These are phyloP conservation scores for Hemibagrus guttatus DNA, from an alignment of 2,797 vertebrate genomes.

Conservation along the genomic window DNA sequence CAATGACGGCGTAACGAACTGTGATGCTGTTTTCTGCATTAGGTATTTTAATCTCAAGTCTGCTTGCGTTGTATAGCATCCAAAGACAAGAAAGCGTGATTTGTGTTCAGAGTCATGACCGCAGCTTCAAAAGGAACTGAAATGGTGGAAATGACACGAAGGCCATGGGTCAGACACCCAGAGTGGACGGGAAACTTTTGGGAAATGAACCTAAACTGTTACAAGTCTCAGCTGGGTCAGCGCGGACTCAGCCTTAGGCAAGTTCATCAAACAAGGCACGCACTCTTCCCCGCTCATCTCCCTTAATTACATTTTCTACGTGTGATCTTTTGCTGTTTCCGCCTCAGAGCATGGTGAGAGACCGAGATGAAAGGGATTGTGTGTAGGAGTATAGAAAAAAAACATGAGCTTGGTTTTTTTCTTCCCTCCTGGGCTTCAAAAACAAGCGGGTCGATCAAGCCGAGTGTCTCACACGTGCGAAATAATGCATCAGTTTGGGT, in stretches of 20 bases:
- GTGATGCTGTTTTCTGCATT: not conserved
- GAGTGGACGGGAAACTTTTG: not conserved
- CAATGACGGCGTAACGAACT: not conserved
- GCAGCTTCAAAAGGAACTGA: not conserved
- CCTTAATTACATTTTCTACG: not conserved
- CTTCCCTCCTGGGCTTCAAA: conserved; percentile 26
- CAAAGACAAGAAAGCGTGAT: too few relatives aligned
- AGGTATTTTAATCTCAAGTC: not conserved
- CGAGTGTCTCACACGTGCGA: conserved; percentile 25
- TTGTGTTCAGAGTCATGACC: not conserved
- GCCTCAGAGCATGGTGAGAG: conserved; percentile 14
- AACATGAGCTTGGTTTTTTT: conserved; percentile 40
- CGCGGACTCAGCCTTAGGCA: not conserved
- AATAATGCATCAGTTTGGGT: conserved; percentile 49
- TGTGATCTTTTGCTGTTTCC: conserved; percentile 22
- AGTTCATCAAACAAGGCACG: not conserved
- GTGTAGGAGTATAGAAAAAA: conserved; percentile 17
- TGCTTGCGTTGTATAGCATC: not conserved
- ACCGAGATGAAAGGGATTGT: conserved; percentile 47
- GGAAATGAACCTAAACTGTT: not conserved
- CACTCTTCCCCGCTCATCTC: not conserved
- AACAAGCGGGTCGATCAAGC: conserved; percentile 21
- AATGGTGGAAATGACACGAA: not conserved
- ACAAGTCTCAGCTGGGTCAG: too few relatives aligned
- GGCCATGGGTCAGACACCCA: not conserved